Conservation (phyloP, 2,113 vertebrate genomes). For the Ceyx melanurus region DNA sequence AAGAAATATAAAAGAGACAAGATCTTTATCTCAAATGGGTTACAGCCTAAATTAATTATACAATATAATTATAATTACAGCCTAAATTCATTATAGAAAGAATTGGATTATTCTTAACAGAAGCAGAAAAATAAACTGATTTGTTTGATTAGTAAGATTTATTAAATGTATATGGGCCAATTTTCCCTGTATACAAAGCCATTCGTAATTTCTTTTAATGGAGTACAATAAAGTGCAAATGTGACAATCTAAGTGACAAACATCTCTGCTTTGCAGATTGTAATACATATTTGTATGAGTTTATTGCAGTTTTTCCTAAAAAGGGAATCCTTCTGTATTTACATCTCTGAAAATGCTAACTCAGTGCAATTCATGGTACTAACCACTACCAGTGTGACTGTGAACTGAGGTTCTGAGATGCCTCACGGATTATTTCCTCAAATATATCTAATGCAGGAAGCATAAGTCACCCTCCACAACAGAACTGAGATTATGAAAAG, state of each 20-base stretch:
- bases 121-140: constrained; percentile 64
- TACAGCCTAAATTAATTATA: not conserved
- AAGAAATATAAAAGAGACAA: not conserved
- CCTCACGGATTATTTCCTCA: not conserved
- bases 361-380: not conserved
- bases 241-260: constrained; percentile 40
- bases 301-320: not conserved
- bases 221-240: constrained; percentile 3
- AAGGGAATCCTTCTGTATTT: not conserved
- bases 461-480: not conserved
- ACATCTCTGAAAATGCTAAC: not conserved
- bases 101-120: constrained; percentile 36
- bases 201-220: constrained; percentile 32
- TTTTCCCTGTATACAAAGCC: constrained; percentile 40
- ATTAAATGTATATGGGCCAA: constrained; percentile 44
- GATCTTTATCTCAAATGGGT: not conserved
- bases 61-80: not conserved
- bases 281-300: not conserved
- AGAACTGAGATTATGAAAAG: not conserved
- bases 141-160: constrained; percentile 63
- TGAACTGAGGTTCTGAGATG: not conserved
- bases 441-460: not conserved
- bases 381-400: not conserved
- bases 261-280: not conserved
- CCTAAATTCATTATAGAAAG: not conserved